Conservation (phyloP, 2,113 vertebrate genomes). For the Sceloporus undulatus region DNA sequence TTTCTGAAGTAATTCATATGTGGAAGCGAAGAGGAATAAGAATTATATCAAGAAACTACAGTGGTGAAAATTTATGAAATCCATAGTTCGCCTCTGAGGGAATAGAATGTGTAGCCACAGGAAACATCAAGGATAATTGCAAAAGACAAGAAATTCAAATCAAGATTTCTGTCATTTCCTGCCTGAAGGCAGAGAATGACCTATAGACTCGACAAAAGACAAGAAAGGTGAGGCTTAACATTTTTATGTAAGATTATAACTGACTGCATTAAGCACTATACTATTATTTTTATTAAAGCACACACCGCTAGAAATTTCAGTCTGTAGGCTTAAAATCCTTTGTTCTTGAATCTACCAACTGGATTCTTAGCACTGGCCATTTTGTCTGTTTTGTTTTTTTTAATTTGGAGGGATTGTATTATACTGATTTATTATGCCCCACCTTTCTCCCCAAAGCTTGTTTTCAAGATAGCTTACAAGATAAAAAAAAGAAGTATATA, state of each 20-base stretch:
- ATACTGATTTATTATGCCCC: too few species aligned
- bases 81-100: not conserved
- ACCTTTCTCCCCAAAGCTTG: too few species aligned
- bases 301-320: not conserved
- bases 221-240: not conserved
- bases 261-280: not conserved
- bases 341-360: not conserved
- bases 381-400: not conserved
- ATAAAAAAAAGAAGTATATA: too few species aligned
- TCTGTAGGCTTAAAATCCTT: not conserved
- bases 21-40: conserved; percentile 2
- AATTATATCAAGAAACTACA: not conserved
- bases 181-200: conserved; percentile 19
- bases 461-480: too few species aligned
- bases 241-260: not conserved
- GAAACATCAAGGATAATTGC: conserved; percentile 14
- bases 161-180: not conserved
- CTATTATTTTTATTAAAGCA: not conserved
- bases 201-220: not conserved
- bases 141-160: conserved; percentile 17
- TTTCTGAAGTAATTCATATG: conserved; percentile 29
- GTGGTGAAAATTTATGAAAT: not conserved
- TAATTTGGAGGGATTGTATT: not conserved
- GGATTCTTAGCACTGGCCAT: not conserved
- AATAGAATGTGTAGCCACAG: not conserved